Base-by-base conservation (phyloP, 2,888 invertebrate species). In the Tryphoninae sp. region DNA sequence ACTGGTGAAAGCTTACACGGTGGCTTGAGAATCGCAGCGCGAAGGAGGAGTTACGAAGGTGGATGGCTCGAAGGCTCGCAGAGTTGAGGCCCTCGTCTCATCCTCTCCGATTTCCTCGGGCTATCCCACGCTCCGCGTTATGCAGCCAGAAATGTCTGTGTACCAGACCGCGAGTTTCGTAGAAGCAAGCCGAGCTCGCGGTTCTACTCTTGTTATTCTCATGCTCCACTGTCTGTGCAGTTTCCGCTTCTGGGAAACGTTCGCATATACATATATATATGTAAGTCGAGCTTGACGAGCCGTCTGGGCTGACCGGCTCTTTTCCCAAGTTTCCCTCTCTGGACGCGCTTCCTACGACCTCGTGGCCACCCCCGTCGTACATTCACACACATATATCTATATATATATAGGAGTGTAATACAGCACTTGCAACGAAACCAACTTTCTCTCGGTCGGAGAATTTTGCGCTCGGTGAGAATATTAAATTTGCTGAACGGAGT, bases 241-340 rank as follows among this genome's bases (percentile, higher is more conserved):
- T 51, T 58, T 62, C 58, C 49, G 40, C 49, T 19, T 58, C 45
- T 45, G 2, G 26, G 11, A 19, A 33, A 75, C 78, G 74, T 83
- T 78, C 78, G 78, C 81, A 82, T 74, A 81, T 80, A 78, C 72
- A 68, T 73, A 64, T 64, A 82, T 42, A 58, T 33, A 45, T 62
- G 59, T 33, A 67, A 22, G 69, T 79, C 71, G 87, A 89, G 89
- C 89, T 89, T 90, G 91, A 91, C 88, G 88, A 90, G 91, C 89
- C 91, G 89, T 88, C 87, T 89, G 88, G 90, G 90, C 89, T 89
- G 89, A 90, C 87, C 86, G 88, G 88, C 86, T 84, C 83, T 73
- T 84, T 83, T 86, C 87, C 84, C 87, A 88, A 90, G 88, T 90
- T 90, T 88, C 84, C 84, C 71, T 72, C 58, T 62, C 67, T 67